Conservation (phyloP, 2,113 vertebrate species). For the Danio rerio region DNA sequence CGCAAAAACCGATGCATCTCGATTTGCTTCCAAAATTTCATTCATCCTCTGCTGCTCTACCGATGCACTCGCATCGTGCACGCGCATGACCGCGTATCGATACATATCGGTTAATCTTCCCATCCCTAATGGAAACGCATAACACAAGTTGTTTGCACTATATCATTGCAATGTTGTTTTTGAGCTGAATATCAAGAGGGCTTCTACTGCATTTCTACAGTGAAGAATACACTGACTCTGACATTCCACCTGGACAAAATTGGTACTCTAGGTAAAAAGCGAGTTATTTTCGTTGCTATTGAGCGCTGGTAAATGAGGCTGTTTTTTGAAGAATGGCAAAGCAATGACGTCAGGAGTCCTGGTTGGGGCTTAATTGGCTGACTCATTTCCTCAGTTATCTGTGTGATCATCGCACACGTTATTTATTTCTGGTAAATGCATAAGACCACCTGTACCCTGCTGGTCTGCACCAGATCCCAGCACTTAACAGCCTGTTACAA, state of each 20-base stretch:
- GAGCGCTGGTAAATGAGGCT: background rate
- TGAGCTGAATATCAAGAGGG: background rate
- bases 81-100: too few relatives aligned
- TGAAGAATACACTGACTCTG: background rate
- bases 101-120: too few relatives aligned
- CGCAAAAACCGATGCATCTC: too few relatives aligned
- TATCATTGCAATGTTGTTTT: background rate
- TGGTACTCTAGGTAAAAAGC: background rate
- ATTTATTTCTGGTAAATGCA: conserved; percentile 10
- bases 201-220: background rate
- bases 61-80: too few relatives aligned
- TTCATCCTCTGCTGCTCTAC: too few relatives aligned
- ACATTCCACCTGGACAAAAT: background rate
- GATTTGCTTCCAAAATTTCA: too few relatives aligned
- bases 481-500: background rate
- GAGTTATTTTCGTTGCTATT: background rate
- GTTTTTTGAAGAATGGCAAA: background rate
- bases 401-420: background rate
- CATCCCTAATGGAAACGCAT: background rate
- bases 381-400: conserved; percentile 2
- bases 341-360: background rate
- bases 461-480: background rate
- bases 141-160: background rate
- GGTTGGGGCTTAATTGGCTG: conserved; percentile 11
- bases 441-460: background rate